Evolutionary conservation across 2,113 vertebrate genomes (phyloP).

Genomic region (Gobiocypris rarus): DNA sequence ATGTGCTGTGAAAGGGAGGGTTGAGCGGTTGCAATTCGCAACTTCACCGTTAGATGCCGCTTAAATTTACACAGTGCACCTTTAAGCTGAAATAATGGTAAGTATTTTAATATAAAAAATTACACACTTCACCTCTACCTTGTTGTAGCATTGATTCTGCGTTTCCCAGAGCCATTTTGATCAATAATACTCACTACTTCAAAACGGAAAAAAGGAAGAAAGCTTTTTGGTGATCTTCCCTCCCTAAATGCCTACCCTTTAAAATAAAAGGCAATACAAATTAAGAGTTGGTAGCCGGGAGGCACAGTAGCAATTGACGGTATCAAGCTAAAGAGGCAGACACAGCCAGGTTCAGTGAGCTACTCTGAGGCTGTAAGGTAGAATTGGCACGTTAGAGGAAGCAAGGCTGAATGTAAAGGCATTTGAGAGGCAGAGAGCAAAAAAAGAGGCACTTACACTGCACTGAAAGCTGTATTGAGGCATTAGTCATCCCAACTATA

Average conservation of each 20-base stretch:
- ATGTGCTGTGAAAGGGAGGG: no score
- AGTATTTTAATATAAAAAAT: neutral
- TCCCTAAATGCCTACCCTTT: neutral
- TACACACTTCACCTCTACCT: conserved; percentile 1
- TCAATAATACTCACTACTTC: conserved; percentile 5
- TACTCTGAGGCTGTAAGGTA: neutral
- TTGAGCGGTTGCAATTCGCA: no score
- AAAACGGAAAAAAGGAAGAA: neutral
- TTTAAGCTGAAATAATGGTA: neutral
- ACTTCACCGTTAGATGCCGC: no score
- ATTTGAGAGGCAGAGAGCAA: neutral
- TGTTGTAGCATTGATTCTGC: neutral
- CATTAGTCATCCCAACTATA: conserved; percentile 93
- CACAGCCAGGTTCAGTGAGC: conserved; percentile 1
- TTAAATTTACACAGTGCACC: no score
- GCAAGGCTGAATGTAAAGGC: conserved; percentile 1
- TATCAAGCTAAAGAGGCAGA: conserved; percentile 15
- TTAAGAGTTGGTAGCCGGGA: neutral
- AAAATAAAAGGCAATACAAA: conserved; percentile 11
- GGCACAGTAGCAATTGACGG: neutral
- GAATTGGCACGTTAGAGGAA: neutral
- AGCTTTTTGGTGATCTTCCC: neutral
- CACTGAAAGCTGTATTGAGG: conserved; percentile 89
- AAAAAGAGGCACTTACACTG: conserved; percentile 86
- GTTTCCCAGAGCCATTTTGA: neutral